Percentiles rank a stretch among this genome's conserved stretches.
These are phyloP conservation scores for Takifugu ocellatus DNA, from an alignment of 2,797 vertebrate genomes.

Conservation along the genomic window DNA sequence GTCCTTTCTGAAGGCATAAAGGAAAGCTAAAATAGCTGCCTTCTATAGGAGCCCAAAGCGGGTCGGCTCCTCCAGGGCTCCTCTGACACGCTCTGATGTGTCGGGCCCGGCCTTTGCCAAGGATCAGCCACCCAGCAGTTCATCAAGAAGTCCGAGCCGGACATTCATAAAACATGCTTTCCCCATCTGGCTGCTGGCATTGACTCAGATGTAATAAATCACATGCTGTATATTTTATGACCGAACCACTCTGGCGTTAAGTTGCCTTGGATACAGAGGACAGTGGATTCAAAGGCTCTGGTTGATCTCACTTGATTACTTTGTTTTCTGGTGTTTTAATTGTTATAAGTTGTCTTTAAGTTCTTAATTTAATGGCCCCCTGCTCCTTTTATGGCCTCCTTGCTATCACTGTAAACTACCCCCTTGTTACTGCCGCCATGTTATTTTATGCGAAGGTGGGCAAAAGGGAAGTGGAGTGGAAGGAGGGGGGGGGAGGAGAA, in stretches of 20 bases:
- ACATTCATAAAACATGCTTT: slow-evolving; percentile 79
- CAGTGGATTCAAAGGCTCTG: slow-evolving; percentile 8
- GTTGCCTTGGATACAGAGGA: slow-evolving; percentile 46
- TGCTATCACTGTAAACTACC: slow-evolving; percentile 67
- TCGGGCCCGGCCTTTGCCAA: slow-evolving; percentile 60
- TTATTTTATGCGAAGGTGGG: slow-evolving; percentile 72
- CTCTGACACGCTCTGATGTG: slow-evolving; percentile 45
- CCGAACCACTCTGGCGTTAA: slow-evolving; percentile 56
- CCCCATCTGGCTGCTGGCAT: slow-evolving; percentile 66
- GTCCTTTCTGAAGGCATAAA: background rate
- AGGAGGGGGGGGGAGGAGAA: slow-evolving; percentile 43
- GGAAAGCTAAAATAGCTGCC: background rate
- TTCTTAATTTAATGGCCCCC: background rate
- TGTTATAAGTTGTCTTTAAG: background rate
- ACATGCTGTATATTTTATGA: slow-evolving; percentile 76
- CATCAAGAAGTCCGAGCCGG: slow-evolving; percentile 69
- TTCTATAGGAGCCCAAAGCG: slow-evolving; percentile 17
- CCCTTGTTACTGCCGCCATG: slow-evolving; percentile 66
- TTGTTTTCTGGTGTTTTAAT: background rate
- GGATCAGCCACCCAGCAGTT: slow-evolving; percentile 72
- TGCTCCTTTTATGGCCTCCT: slow-evolving; percentile 47
- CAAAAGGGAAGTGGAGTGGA: slow-evolving; percentile 64
- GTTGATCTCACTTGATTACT: no score
- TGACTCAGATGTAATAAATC: slow-evolving; percentile 73
- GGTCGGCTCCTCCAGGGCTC: slow-evolving; percentile 40